These are phyloP conservation scores for Pelobates cultripes DNA, from an alignment of 2,797 vertebrate species.

Conservation along the genomic window DNA sequence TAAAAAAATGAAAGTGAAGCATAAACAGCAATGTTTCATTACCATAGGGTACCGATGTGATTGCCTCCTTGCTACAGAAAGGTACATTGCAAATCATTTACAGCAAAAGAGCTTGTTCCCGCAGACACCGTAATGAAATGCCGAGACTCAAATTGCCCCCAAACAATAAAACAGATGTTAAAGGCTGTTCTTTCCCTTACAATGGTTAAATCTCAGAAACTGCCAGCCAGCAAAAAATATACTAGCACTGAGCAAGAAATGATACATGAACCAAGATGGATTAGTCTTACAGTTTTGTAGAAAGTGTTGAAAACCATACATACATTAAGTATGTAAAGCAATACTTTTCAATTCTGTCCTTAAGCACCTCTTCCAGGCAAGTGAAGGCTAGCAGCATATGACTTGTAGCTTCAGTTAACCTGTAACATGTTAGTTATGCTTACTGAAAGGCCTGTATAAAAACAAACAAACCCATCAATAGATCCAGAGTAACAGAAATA, in stretches of 20 bases:
- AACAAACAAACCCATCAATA: no score
- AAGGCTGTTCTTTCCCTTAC: background rate
- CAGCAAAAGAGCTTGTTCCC: slow-evolving; percentile 7
- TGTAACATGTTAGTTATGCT: no score
- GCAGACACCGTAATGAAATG: background rate
- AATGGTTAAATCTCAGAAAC: slow-evolving; percentile 11
- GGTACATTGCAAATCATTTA: slow-evolving; percentile 4
- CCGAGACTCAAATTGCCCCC: slow-evolving; percentile 4
- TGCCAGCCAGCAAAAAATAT: slow-evolving; percentile 1
- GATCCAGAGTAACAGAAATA: no score
- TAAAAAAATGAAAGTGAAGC: background rate
- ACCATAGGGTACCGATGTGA: background rate
- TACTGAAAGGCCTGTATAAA: no score
- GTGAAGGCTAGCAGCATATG: no score
- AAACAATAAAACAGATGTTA: slow-evolving; percentile 1
- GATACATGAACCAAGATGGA: background rate
- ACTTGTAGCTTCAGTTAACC: no score
- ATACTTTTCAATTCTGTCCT: background rate
- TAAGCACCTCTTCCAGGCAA: background rate
- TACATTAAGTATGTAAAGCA: background rate
- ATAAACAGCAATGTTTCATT: background rate
- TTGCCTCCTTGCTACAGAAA: background rate
- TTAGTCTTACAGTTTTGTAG: background rate
- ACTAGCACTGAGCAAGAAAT: background rate
- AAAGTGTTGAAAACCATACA: background rate